A percentile compares a stretch with the other conserved stretches of the same genome.
phyloP scores from a whole-genome alignment of 2,797 vertebrate genomes.

The Lepilemur ruficaudatus region DNA sequence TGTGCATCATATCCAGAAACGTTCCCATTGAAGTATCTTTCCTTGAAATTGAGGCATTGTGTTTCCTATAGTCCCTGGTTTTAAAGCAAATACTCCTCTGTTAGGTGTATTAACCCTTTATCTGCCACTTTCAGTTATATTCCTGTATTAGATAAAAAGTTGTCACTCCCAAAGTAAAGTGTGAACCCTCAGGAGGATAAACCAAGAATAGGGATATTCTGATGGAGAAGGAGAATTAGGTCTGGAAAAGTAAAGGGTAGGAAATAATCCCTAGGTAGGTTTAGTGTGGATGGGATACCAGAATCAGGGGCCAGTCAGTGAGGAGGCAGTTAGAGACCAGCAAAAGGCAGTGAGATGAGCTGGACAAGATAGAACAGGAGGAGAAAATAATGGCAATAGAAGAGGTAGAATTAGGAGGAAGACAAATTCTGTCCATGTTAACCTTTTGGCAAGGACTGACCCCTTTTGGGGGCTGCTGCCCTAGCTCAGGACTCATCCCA shows the following conservation, averaged over 20 bases:
- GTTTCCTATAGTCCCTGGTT: neutral
- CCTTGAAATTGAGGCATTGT: neutral
- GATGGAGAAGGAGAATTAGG: neutral
- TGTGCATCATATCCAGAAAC: neutral
- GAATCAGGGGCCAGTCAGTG: neutral
- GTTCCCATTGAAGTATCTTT: neutral
- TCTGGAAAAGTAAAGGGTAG: neutral
- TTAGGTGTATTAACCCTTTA: neutral
- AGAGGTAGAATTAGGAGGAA: neutral
- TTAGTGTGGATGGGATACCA: neutral
- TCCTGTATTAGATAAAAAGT: slow-evolving; percentile 9
- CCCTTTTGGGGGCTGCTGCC: neutral
- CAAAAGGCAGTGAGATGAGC: neutral
- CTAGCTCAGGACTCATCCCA: neutral
- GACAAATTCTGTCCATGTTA: neutral
- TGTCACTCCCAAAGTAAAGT: neutral
- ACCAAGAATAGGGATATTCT: neutral
- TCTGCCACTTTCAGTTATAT: neutral
- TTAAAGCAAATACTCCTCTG: neutral
- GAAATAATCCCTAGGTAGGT: neutral
- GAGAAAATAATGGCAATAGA: neutral
- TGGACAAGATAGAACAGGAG: neutral
- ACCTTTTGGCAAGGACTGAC: slow-evolving; percentile 2
- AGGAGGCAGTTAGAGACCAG: neutral
- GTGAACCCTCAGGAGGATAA: neutral